phyloP scores from a whole-genome alignment of 2,113 vertebrate genomes.

The Etia nguti region DNA sequence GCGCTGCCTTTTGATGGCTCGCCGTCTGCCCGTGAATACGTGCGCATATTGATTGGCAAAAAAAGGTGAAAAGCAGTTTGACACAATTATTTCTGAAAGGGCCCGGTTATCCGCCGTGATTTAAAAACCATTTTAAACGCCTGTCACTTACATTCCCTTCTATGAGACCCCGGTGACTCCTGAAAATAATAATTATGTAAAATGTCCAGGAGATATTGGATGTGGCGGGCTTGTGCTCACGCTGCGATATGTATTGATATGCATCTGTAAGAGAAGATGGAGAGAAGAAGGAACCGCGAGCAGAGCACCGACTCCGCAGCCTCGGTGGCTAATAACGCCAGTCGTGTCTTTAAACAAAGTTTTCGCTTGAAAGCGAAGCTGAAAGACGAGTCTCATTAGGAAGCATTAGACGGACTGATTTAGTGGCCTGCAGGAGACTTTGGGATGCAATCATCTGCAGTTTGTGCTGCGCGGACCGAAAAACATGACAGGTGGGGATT shows the following conservation, averaged over 20 bases:
- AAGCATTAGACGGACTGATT: conserved; percentile 26
- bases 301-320: background rate
- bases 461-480: background rate
- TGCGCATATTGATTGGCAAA: conserved; percentile 77
- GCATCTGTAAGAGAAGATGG: conserved; percentile 60
- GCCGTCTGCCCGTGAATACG: conserved; percentile 71
- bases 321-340: background rate
- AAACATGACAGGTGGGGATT: conserved; percentile 49
- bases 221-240: conserved; percentile 57
- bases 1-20: conserved; percentile 69
- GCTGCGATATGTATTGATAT: conserved; percentile 61
- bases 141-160: conserved; percentile 76
- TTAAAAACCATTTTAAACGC: conserved; percentile 78
- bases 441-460: conserved; percentile 27
- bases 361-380: background rate
- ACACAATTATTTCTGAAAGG: conserved; percentile 79
- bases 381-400: background rate
- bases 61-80: conserved; percentile 79
- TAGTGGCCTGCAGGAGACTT: background rate
- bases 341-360: background rate
- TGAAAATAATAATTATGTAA: conserved; percentile 80
- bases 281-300: conserved; percentile 53
- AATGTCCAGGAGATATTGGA: conserved; percentile 71
- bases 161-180: conserved; percentile 69
- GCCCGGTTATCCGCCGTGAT: conserved; percentile 70